These are phyloP conservation scores for Echeneis naucrates DNA, from an alignment of 2,797 vertebrate genomes.

Conservation along the genomic window DNA sequence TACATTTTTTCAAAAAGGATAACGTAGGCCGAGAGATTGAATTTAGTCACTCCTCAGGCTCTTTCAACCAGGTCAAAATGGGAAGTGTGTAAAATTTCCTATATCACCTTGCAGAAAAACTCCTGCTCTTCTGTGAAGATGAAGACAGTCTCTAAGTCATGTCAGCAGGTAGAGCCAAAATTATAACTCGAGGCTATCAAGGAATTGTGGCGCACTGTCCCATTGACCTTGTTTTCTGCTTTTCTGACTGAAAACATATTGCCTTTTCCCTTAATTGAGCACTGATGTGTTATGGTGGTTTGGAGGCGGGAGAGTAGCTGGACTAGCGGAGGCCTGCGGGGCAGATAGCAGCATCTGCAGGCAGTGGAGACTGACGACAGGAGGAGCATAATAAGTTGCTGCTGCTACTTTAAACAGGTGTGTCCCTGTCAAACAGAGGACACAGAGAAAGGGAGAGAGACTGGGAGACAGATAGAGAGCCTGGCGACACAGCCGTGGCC, in stretches of 20 bases:
- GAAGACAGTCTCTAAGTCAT: constrained; percentile 35
- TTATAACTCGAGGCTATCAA: constrained; percentile 30
- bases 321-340: constrained; percentile 17
- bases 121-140: neutral
- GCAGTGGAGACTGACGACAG: constrained; percentile 28
- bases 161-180: constrained; percentile 12
- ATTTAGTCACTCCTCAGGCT: neutral
- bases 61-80: neutral
- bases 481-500: constrained; percentile 33
- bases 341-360: constrained; percentile 59
- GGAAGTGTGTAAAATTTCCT: constrained; percentile 2
- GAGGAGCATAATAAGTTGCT: constrained; percentile 66
- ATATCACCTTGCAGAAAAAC: constrained; percentile 22
- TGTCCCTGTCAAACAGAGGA: constrained; percentile 71
- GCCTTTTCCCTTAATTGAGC: constrained; percentile 48
- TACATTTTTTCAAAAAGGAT: neutral
- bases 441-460: constrained; percentile 9
- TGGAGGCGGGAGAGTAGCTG: constrained; percentile 19
- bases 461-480: neutral
- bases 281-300: constrained; percentile 40
- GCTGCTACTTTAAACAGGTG: constrained; percentile 70
- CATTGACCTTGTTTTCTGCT: constrained; percentile 34
- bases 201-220: constrained; percentile 13
- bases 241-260: constrained; percentile 37
- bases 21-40: neutral